Evolutionary conservation across 2,113 vertebrate genomes (phyloP).

Genomic region (Harpagus bidentatus): DNA sequence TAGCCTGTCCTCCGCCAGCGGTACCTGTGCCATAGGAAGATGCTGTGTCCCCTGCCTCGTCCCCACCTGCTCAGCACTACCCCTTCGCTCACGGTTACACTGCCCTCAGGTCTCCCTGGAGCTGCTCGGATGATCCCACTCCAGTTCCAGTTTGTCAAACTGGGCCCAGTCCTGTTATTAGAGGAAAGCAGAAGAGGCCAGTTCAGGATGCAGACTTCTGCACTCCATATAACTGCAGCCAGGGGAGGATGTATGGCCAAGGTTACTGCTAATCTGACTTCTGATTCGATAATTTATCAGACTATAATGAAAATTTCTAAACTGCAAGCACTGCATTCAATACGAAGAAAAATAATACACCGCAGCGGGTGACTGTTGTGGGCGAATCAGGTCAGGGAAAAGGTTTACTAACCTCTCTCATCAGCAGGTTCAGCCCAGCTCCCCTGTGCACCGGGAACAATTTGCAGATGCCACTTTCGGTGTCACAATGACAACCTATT

Average conservation of each 20-base stretch:
- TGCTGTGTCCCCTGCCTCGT: background rate
- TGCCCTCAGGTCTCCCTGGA: background rate
- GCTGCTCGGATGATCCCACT: background rate
- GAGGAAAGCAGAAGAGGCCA: background rate
- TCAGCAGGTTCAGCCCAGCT: background rate
- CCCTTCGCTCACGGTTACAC: background rate
- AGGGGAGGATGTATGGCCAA: background rate
- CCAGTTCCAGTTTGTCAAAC: background rate
- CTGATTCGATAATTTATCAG: background rate
- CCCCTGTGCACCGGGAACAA: background rate
- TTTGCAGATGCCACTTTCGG: background rate
- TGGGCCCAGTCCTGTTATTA: background rate
- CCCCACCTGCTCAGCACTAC: background rate
- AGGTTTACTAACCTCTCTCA: background rate
- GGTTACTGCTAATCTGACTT: background rate
- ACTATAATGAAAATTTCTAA: background rate
- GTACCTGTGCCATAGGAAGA: background rate
- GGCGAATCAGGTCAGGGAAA: background rate
- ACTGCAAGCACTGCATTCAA: background rate
- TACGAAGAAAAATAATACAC: background rate
- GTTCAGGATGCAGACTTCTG: background rate
- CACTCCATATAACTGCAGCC: background rate
- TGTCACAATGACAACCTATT: background rate
- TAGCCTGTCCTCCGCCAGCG: background rate
- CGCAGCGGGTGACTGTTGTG: background rate